phyloP scores from a whole-genome alignment of 2,113 vertebrate species.

The Girardinichthys multiradiatus region DNA sequence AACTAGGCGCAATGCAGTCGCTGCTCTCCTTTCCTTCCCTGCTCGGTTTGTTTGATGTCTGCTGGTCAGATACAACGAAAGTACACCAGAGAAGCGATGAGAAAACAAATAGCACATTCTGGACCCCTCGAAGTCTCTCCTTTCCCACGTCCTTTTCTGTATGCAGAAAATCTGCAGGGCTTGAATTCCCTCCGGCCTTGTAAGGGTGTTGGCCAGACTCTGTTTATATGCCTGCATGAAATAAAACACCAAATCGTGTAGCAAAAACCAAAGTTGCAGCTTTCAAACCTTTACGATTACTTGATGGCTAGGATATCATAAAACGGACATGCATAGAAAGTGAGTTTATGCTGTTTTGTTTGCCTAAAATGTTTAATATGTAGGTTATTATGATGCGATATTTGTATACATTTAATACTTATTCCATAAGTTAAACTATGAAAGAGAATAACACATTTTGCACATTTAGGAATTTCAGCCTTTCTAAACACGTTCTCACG shows the following conservation, averaged over 20 bases:
- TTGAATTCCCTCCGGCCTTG: constrained; percentile 62
- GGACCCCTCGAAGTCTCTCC: constrained; percentile 16
- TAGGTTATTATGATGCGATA: fast-evolving
- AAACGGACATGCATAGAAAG: not conserved
- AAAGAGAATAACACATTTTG: not conserved
- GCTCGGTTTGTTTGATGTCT: constrained; percentile 64
- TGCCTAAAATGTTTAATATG: not conserved
- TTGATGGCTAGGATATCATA: not conserved
- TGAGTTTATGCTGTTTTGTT: too few relatives aligned
- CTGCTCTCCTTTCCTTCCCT: constrained; percentile 31
- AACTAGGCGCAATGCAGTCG: constrained; percentile 47
- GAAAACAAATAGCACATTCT: constrained; percentile 17
- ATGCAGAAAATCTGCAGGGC: constrained; percentile 29
- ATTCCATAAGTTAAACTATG: not conserved
- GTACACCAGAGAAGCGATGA: constrained; percentile 36
- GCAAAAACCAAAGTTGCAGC: constrained; percentile 48
- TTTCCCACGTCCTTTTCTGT: constrained; percentile 1
- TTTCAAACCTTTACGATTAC: constrained; percentile 13
- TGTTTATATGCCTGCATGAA: constrained; percentile 67
- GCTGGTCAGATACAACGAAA: constrained; percentile 50
- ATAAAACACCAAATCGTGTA: constrained; percentile 41
- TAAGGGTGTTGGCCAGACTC: constrained; percentile 70
- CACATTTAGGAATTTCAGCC: not conserved
- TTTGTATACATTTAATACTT: not conserved
- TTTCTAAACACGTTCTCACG: not conserved